Evolutionary conservation across 2,797 vertebrate species (phyloP).

Genomic region (Gymnopithys bicolor): DNA sequence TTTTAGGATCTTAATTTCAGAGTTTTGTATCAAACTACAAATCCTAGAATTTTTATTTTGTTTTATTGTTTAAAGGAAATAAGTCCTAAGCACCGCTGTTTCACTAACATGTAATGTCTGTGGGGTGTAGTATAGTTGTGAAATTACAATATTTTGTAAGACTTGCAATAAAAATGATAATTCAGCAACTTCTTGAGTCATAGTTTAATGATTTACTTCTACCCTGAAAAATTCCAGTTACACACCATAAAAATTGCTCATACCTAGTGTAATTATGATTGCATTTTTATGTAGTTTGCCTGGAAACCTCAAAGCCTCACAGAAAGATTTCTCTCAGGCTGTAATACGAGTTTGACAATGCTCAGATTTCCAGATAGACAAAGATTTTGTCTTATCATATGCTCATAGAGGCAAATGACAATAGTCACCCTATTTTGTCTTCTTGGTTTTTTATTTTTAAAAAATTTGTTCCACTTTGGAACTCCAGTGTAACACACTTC

Average conservation of each 20-base stretch:
- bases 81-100: background rate
- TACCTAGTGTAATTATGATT: background rate
- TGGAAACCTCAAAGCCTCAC: background rate
- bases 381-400: background rate
- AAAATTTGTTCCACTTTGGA: background rate
- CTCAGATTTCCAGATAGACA: background rate
- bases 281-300: background rate
- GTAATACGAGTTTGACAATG: background rate
- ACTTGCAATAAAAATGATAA: background rate
- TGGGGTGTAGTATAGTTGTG: background rate
- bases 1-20: background rate
- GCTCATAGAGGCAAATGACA: background rate
- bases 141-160: background rate
- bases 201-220: background rate
- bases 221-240: background rate
- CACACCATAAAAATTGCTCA: background rate
- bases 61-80: background rate
- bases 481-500: background rate
- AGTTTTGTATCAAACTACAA: background rate
- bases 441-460: background rate
- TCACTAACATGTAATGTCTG: background rate
- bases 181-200: background rate
- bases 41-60: background rate
- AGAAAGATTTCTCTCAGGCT: background rate
- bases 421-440: rapidly evolving